Evolutionary conservation across 2,888 invertebrate genomes (phyloP).

Genomic region (Cataglyphis altisquamis): DNA sequence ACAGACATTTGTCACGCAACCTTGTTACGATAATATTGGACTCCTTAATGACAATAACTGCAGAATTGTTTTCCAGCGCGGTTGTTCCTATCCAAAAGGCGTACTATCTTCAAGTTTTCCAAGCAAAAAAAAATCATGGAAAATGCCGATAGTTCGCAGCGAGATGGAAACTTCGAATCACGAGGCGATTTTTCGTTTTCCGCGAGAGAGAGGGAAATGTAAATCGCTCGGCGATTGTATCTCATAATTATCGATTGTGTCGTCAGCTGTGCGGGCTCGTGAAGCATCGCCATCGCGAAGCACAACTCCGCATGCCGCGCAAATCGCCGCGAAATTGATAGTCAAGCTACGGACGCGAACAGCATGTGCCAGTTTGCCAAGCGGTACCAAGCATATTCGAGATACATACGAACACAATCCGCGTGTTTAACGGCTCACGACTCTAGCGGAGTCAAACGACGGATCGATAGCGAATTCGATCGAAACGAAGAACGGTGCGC

Average conservation of each 20-base stretch:
- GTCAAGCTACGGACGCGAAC: constrained; percentile 22
- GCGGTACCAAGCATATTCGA: constrained; percentile 54
- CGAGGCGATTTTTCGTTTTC: neutral
- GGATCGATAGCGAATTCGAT: constrained; percentile 66
- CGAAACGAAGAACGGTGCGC: constrained; percentile 33
- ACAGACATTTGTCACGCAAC: constrained; percentile 15
- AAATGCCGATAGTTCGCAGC: neutral
- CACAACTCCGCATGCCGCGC: neutral
- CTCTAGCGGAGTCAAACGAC: neutral
- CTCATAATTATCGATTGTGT: constrained; percentile 35
- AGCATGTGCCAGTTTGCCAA: constrained; percentile 52
- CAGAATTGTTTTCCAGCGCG: neutral
- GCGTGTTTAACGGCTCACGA: neutral
- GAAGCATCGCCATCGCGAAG: neutral
- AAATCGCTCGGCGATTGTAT: constrained; percentile 2
- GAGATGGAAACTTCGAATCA: neutral
- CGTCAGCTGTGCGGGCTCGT: constrained; percentile 21
- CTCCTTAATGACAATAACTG: neutral
- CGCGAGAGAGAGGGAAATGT: neutral
- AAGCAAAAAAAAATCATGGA: neutral
- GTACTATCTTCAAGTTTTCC: no score
- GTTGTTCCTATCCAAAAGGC: neutral
- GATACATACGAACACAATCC: neutral
- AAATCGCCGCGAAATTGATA: constrained; percentile 63
- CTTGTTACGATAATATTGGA: neutral